These are phyloP conservation scores for Hyles lineata DNA, from an alignment of 2,888 invertebrate species.

Conservation along the genomic window DNA sequence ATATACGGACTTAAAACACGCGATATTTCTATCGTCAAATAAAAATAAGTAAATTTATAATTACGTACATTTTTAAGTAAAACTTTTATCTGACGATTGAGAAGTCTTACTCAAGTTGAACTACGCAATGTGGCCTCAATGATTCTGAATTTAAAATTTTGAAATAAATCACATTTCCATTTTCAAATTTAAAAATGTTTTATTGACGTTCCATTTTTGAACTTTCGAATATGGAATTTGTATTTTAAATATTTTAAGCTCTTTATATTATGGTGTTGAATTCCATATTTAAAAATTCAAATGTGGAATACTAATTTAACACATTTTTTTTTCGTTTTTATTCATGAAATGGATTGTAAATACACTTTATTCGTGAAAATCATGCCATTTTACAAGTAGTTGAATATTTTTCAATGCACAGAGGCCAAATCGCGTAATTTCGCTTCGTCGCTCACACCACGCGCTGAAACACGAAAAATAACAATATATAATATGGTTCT, in stretches of 20 bases:
- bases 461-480: neutral
- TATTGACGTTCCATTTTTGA: neutral
- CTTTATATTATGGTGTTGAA: neutral
- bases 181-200: neutral
- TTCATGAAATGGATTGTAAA: neutral
- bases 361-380: neutral
- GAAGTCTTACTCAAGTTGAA: neutral
- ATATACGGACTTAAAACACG: neutral
- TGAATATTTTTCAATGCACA: neutral
- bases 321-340: neutral
- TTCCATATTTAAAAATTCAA: neutral
- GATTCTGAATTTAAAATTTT: neutral
- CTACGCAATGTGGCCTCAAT: conserved; percentile 21
- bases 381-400: neutral
- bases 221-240: too few species aligned
- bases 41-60: too few species aligned
- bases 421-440: conserved; percentile 25
- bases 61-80: too few species aligned
- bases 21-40: too few species aligned
- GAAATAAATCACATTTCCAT: neutral
- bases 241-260: too few species aligned
- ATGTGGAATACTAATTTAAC: neutral
- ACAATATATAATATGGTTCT: neutral
- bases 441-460: conserved; percentile 5
- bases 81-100: too few species aligned